Evolutionary conservation across 2,113 vertebrate genomes (phyloP).

Genomic region (Eretmochelys imbricata): DNA sequence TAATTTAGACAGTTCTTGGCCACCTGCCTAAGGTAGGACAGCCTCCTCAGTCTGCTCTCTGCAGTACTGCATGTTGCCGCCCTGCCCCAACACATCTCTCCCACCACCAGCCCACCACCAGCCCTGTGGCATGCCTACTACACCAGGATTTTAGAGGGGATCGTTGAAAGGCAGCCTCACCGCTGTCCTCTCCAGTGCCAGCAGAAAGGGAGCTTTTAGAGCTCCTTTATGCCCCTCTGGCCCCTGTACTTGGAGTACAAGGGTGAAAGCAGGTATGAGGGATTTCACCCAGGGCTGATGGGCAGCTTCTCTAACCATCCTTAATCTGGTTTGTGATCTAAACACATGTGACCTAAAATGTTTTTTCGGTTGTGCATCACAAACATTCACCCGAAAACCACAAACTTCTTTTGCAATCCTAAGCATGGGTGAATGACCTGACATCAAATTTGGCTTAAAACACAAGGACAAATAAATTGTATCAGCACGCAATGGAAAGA

Average conservation of each 20-base stretch:
- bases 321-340: neutral
- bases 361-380: neutral
- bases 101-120: neutral
- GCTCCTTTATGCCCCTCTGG: neutral
- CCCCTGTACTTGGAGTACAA: neutral
- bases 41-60: neutral
- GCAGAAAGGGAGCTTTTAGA: neutral
- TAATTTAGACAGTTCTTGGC: neutral
- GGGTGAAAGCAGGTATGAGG: neutral
- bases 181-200: neutral
- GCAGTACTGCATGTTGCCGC: neutral
- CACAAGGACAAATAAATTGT: neutral
- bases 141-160: neutral
- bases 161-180: neutral
- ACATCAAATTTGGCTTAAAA: neutral
- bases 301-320: neutral
- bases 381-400: neutral
- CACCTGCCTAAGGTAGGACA: no score
- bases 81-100: neutral
- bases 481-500: neutral
- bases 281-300: neutral
- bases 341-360: neutral
- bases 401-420: neutral
- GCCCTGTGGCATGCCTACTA: neutral
- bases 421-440: neutral